Conservation (phyloP, 53 echinoderm and acorn worm genomes). For the Stichopus horrens region DNA sequence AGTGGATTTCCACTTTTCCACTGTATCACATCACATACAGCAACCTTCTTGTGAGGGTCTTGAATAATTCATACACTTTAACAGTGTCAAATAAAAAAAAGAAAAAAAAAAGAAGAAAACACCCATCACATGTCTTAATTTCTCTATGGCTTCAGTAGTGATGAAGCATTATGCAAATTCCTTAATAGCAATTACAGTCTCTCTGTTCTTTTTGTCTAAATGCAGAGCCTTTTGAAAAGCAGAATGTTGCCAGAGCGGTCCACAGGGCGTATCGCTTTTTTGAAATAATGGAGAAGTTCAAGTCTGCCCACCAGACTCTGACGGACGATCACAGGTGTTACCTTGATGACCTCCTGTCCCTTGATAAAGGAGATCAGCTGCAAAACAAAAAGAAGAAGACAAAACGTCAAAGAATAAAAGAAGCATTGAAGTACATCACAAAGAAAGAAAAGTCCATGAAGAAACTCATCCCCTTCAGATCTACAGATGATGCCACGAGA, state of each 20-base stretch:
- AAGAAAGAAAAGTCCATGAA: neutral
- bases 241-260: slow-evolving; percentile 72
- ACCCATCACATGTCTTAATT: no score
- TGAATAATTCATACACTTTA: no score
- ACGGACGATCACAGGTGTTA: slow-evolving; percentile 25
- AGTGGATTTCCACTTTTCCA: no score
- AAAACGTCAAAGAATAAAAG: slow-evolving; percentile 26
- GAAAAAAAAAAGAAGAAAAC: no score
- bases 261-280: slow-evolving; percentile 39
- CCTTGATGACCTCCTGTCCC: slow-evolving; percentile 47
- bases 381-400: slow-evolving; percentile 17
- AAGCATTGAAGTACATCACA: slow-evolving; percentile 28
- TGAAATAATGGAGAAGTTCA: slow-evolving; percentile 53
- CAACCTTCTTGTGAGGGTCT: no score
- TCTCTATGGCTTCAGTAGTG: no score
- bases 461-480: neutral
- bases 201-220: neutral
- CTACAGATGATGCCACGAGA: neutral
- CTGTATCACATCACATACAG: no score
- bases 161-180: no score
- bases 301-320: slow-evolving; percentile 50
- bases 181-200: no score
- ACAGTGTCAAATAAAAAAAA: no score
- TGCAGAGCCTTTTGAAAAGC: slow-evolving; percentile 74
- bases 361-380: neutral